These are phyloP conservation scores for Myopa testacea DNA, from an alignment of 2,888 invertebrate genomes.

Conservation along the genomic window DNA sequence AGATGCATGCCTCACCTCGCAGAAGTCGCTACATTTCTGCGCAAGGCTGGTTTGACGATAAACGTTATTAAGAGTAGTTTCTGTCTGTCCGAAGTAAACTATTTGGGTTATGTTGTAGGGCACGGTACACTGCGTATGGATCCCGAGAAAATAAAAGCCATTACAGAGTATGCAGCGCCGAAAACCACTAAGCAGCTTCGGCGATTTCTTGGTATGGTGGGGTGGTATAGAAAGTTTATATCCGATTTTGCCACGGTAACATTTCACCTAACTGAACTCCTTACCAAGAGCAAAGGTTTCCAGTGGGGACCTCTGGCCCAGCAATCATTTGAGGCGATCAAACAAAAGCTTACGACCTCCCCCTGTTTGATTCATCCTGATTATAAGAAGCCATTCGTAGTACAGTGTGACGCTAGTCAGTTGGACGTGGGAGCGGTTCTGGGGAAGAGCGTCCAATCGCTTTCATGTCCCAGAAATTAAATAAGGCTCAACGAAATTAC, in stretches of 20 bases:
- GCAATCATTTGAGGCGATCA: conserved; percentile 31
- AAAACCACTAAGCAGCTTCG: too few species aligned
- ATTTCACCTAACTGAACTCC: conserved; percentile 18
- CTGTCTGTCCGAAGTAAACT: conserved; percentile 19
- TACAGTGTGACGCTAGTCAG: conserved; percentile 41
- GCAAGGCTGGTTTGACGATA: conserved; percentile 10
- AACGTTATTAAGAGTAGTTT: conserved; percentile 13
- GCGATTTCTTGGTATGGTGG: neutral
- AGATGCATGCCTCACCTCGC: neutral
- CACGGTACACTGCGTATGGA: conserved; percentile 33
- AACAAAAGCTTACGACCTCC: conserved; percentile 32
- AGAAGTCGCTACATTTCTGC: neutral
- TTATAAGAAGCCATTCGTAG: conserved; percentile 37
- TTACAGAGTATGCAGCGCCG: conserved; percentile 3
- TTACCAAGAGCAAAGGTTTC: conserved; percentile 9
- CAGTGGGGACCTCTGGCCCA: conserved; percentile 10
- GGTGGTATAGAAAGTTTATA: conserved; percentile 19
- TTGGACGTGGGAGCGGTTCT: conserved; percentile 33
- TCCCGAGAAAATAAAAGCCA: conserved; percentile 24
- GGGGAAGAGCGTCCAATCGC: conserved; percentile 39
- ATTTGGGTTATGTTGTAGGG: conserved; percentile 38
- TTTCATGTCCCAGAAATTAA: conserved; percentile 43
- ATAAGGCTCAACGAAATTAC: conserved; percentile 41
- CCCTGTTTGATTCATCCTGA: conserved; percentile 38
- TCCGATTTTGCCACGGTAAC: conserved; percentile 11